Evolutionary conservation across 2,113 vertebrate genomes (phyloP), one percentile per base, ranked within the genome.

Genomic region (Octodon degus): DNA sequence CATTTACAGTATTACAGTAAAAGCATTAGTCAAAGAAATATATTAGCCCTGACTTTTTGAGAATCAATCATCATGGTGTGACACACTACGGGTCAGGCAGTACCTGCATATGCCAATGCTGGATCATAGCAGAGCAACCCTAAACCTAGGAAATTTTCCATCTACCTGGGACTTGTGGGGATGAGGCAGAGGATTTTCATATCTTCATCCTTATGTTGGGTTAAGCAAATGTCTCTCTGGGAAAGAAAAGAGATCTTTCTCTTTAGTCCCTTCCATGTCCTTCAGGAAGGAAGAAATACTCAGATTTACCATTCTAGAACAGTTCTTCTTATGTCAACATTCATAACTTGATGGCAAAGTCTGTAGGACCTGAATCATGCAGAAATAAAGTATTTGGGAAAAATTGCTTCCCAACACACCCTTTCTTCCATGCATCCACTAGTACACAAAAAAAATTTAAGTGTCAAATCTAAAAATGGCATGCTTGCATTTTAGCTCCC

Each of bases 171-270:
- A 53, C 68, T 17, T 19, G 9, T 89, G 20, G 30, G 50, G 37
- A 76, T 5, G n/a, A 72, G n/a, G 20, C 62, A 63, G 40, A 2
- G 25, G 1, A 14, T 47, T 7, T 14, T 79, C 76, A 79, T 30
- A 50, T 50, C 43, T 27, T 30, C 43, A 77, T 89, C 34, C 62
- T 89, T 77, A 82, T 67, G 58, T 37, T 76, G 20, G 40, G 27
- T 79, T 79, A 84, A 91, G 37, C 34, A 97, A 93, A 92, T 76
- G 11, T 87, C 32, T 94, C 37, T 11, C 16, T 34, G 17, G 58
- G 72, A 72, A 80, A 62, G 50, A 95, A 68, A 40, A 62, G 19
- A 76, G 25, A 37, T 55, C 62, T 79, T 90, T 86, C 30, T 93
- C 40, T 91, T 53, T 95, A 89, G 76, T 88, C 90, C 9, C 22